phyloP scores from a whole-genome alignment of 2,888 invertebrate genomes.

The Penaeus monodon region DNA sequence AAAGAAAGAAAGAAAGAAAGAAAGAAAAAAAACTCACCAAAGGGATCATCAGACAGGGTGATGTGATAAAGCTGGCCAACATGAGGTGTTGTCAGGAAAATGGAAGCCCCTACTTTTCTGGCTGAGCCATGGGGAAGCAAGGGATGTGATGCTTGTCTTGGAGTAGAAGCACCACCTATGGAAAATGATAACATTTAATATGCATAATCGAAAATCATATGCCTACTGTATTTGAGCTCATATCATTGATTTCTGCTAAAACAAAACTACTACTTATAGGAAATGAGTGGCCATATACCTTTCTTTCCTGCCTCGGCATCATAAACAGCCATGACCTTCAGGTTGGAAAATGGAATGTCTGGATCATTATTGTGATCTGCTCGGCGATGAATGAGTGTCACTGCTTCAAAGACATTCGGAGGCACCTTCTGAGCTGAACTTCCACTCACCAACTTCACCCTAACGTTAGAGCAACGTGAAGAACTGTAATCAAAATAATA shows the following conservation, averaged over 20 bases:
- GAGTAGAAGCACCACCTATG: slow-evolving; percentile 33
- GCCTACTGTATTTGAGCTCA: too few relatives aligned
- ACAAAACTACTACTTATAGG: not conserved
- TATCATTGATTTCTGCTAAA: not conserved
- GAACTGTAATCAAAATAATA: slow-evolving; percentile 31
- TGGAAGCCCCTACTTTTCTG: slow-evolving; percentile 75
- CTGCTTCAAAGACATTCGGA: slow-evolving; percentile 50
- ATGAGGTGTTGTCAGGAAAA: slow-evolving; percentile 77
- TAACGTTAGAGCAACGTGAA: slow-evolving; percentile 51
- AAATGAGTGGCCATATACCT: slow-evolving; percentile 18
- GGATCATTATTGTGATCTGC: slow-evolving; percentile 55
- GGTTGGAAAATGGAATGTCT: slow-evolving; percentile 60
- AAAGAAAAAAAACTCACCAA: slow-evolving; percentile 42
- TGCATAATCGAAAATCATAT: too few relatives aligned
- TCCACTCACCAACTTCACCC: slow-evolving; percentile 46
- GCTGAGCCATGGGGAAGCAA: slow-evolving; percentile 64
- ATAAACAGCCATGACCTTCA: slow-evolving; percentile 68
- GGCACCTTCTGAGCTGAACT: slow-evolving; percentile 42
- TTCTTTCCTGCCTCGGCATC: slow-evolving; percentile 71
- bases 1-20: not conserved
- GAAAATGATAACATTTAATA: not conserved
- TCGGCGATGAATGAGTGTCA: slow-evolving; percentile 54
- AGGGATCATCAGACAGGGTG: slow-evolving; percentile 69
- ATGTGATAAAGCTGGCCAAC: slow-evolving; percentile 83
- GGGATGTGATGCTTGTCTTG: slow-evolving; percentile 48